Percentiles rank a stretch among this genome's conserved stretches.
Evolutionary conservation across 2,888 invertebrate species (phyloP).

Genomic region (Cataglyphis livida): DNA sequence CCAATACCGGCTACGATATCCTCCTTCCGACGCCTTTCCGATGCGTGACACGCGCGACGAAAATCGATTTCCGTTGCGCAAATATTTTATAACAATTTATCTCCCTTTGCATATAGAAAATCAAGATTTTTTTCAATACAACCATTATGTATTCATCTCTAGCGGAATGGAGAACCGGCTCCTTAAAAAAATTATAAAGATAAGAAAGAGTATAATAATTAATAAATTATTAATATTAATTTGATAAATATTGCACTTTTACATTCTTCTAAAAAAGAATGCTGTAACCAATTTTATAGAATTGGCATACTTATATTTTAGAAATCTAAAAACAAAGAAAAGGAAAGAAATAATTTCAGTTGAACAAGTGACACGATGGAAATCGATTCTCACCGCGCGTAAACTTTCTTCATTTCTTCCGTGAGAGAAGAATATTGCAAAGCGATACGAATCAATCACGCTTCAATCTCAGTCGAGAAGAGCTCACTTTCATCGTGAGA

Average conservation of each 20-base stretch:
- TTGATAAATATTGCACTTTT: constrained; percentile 29
- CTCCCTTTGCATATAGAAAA: not conserved
- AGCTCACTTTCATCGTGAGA: constrained; percentile 10
- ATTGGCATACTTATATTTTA: not conserved
- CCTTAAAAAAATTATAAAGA: constrained; percentile 8
- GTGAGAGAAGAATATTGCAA: constrained; percentile 12
- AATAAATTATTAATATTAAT: constrained; percentile 7
- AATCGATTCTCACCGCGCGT: constrained; percentile 29
- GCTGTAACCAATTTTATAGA: not conserved
- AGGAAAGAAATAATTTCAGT: not conserved
- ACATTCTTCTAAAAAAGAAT: constrained; percentile 1
- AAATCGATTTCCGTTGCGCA: constrained; percentile 32
- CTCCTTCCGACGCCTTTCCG: not conserved
- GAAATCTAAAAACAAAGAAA: not conserved
- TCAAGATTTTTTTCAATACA: not conserved
- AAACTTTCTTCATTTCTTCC: not conserved
- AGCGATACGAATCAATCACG: constrained; percentile 15
- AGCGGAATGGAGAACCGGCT: constrained; percentile 31
- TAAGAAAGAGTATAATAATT: not conserved
- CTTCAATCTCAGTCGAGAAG: not conserved
- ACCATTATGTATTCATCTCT: not conserved
- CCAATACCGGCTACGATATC: not conserved
- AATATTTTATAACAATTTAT: constrained; percentile 4
- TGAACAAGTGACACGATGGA: not conserved
- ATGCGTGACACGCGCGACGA: constrained; percentile 39